These are phyloP conservation scores for Chalcis sispes DNA, from an alignment of 2,888 invertebrate species.

Conservation along the genomic window DNA sequence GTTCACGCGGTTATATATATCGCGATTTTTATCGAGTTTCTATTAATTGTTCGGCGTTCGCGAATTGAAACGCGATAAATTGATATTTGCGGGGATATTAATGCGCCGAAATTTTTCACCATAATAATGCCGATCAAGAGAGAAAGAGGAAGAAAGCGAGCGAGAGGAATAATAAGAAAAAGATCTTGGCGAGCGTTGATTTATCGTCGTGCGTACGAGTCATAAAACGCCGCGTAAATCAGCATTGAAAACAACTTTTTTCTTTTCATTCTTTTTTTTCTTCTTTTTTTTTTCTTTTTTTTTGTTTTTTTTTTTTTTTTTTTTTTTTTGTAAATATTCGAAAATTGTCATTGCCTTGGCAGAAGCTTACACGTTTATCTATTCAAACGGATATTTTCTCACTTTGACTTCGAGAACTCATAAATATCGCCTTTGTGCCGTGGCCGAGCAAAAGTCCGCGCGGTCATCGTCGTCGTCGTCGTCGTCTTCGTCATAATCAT, in stretches of 20 bases:
- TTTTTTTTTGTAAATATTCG: constrained; percentile 22
- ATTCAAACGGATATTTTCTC: constrained; percentile 47
- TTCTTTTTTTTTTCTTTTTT: no score
- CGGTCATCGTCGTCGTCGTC: no score
- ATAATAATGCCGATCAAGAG: constrained; percentile 13
- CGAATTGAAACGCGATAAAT: constrained; percentile 35
- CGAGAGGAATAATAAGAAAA: no score
- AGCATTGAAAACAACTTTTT: constrained; percentile 37
- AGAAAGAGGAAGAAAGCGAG: neutral
- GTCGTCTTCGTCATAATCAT: neutral
- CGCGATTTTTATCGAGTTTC: constrained; percentile 44
- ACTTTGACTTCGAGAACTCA: constrained; percentile 39
- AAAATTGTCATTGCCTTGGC: neutral
- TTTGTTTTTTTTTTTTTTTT: no score
- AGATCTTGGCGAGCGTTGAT: neutral
- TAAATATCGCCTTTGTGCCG: constrained; percentile 44
- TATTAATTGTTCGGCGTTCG: constrained; percentile 39
- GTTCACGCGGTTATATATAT: no score
- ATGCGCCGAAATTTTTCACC: constrained; percentile 27
- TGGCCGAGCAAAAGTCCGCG: no score
- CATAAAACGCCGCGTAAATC: constrained; percentile 38
- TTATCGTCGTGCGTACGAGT: constrained; percentile 14
- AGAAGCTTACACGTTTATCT: constrained; percentile 10
- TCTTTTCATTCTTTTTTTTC: no score
- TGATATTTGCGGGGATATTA: constrained; percentile 24